Base-by-base conservation (phyloP, 2,113 vertebrate species). In the Limanda limanda region DNA sequence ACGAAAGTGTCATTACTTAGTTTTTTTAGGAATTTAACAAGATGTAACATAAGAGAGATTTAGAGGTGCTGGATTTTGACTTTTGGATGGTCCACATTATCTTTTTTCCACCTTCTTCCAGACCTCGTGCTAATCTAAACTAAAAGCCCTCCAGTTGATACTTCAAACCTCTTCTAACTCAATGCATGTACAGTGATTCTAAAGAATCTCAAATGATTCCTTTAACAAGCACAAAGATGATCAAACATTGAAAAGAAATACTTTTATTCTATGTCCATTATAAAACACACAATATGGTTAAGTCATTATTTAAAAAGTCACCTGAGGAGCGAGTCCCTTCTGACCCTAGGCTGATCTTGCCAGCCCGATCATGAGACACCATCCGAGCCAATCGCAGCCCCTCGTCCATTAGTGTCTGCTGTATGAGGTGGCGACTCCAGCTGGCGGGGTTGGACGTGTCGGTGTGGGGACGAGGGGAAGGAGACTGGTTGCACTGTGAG, bases 391-490 rank as follows among this genome's bases (percentile, higher is more conserved):
- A 88, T 92, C 98, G 95, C 91, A 99, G 95, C 87, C 97, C 98
- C 94, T 98, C 97, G 13, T 98, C 97, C 97, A 98, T 98, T 86
- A 98, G 94, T 15, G 97, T 98, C 94, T 98, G 98, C 92, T 98
- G 97, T 85, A 99, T 95, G 91, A 99, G 96, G 88, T 98, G 97
- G 70, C 97, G 96, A 76, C 96, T 98, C 97, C 97, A 97, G 83
- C 91, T 95, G 88, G 96, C 92, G 5, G 95, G 92, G 75, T 95
- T 94, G 86, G 95, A 93, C 81, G 95, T 87, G 75, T 98, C 96
- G 56, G 95, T 89, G 87, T 92, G 89, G 20, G 86, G 85, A 1
- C 92, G 92, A 52, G 96, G 96, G 5, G 97, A 96, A 3, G 92
- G 91, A 71, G 94, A 93, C 79, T 93, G 92, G 91, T 91, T 93